A percentile compares a stretch with the other conserved stretches of the same genome.
Conservation (phyloP, 2,888 invertebrate species). For the Isoperla grammatica region DNA sequence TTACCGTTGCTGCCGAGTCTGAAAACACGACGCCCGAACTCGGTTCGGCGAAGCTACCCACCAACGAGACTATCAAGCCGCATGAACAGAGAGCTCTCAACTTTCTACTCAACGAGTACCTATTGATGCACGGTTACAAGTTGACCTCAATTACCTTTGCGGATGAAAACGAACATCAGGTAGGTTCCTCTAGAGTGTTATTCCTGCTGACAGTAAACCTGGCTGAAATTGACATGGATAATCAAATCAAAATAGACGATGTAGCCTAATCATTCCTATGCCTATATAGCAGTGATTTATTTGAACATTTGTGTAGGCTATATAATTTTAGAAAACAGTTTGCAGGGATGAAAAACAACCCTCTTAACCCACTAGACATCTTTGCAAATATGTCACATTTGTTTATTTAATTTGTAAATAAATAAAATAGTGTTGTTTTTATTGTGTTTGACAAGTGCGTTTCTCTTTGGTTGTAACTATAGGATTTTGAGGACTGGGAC, state of each 20-base stretch:
- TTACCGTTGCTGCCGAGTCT: conserved; percentile 63
- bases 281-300: not conserved
- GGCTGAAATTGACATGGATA: not conserved
- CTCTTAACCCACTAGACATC: too few relatives aligned
- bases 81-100: conserved; percentile 80
- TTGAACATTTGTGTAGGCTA: too few relatives aligned
- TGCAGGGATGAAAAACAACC: too few relatives aligned
- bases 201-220: too few relatives aligned
- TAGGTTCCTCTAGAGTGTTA: too few relatives aligned
- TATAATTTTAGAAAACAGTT: too few relatives aligned
- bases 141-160: conserved; percentile 84
- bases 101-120: conserved; percentile 81
- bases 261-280: not conserved
- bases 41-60: conserved; percentile 41
- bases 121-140: conserved; percentile 72
- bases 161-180: conserved; percentile 86
- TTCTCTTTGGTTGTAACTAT: too few relatives aligned
- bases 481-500: conserved; percentile 90
- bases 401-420: too few relatives aligned
- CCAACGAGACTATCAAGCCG: conserved; percentile 58
- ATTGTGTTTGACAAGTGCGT: too few relatives aligned
- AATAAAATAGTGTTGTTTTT: too few relatives aligned
- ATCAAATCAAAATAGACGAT: not conserved
- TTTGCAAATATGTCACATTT: too few relatives aligned
- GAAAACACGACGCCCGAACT: conserved; percentile 49